Evolutionary conservation across 2,888 invertebrate genomes (phyloP).

Genomic region (Agrochola lychnidis): DNA sequence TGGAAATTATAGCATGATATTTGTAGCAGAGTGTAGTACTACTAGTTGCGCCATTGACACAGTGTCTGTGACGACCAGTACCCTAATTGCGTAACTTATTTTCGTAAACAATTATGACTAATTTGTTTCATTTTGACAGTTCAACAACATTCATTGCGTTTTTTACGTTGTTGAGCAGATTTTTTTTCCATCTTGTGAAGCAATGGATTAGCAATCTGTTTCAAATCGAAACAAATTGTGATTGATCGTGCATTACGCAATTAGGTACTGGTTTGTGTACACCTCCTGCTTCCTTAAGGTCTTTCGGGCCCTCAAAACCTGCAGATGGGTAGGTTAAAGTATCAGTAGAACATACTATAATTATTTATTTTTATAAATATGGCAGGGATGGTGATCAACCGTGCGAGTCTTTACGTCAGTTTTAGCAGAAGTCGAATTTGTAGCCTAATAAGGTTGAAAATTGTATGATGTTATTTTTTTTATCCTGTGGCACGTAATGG

Average conservation of each 20-base stretch:
- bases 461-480: not conserved
- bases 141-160: no score
- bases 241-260: no score
- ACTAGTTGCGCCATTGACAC: slow-evolving; percentile 34
- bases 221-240: no score
- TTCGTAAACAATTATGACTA: no score
- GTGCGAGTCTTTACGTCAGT: not conserved
- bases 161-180: no score
- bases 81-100: no score
- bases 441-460: not conserved
- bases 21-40: not conserved
- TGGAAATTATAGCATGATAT: no score
- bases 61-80: not conserved
- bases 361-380: not conserved
- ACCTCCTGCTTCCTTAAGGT: not conserved
- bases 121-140: no score
- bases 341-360: not conserved
- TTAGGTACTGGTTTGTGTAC: not conserved
- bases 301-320: not conserved
- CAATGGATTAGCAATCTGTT: no score
- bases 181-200: no score
- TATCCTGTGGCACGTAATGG: not conserved
- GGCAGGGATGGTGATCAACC: not conserved
- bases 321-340: not conserved
- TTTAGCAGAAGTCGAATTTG: not conserved